A percentile compares a stretch with the other conserved stretches of the same genome.
Conservation (phyloP, 2,797 vertebrate species). For the Eidolon dupreanum region DNA sequence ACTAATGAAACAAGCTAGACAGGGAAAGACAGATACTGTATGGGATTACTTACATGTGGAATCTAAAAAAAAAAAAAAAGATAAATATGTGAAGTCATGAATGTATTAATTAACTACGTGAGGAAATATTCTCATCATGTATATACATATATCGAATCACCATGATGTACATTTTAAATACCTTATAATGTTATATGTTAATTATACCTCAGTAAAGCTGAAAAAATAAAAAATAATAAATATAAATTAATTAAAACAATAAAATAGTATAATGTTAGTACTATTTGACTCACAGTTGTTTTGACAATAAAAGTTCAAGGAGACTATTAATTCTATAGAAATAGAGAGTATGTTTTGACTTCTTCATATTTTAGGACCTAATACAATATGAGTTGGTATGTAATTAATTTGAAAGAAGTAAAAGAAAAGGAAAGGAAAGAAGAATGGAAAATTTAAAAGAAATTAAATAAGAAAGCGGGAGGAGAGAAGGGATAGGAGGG, state of each 20-base stretch:
- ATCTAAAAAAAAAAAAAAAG: not conserved
- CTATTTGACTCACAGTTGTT: not conserved
- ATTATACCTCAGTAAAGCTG: not conserved
- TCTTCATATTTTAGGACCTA: not conserved
- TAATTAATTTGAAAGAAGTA: not conserved
- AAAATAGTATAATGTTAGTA: not conserved
- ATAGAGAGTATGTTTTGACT: not conserved
- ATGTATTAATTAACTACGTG: not conserved
- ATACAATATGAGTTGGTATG: fast-evolving
- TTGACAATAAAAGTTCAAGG: not conserved
- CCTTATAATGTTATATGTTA: not conserved
- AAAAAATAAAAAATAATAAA: not conserved
- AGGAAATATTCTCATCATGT: not conserved
- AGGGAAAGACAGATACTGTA: not conserved
- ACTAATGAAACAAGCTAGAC: not conserved
- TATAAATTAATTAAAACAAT: not conserved
- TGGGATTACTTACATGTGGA: not conserved
- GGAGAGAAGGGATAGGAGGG: not conserved
- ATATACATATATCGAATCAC: not conserved
- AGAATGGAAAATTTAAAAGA: no score
- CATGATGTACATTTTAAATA: not conserved
- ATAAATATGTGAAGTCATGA: not conserved
- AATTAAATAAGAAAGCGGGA: no score
- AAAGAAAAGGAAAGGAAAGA: not conserved
- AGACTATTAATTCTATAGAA: not conserved